phyloP scores from a whole-genome alignment of 1,140 invertebrate genomes.

The Hestina assimilis region DNA sequence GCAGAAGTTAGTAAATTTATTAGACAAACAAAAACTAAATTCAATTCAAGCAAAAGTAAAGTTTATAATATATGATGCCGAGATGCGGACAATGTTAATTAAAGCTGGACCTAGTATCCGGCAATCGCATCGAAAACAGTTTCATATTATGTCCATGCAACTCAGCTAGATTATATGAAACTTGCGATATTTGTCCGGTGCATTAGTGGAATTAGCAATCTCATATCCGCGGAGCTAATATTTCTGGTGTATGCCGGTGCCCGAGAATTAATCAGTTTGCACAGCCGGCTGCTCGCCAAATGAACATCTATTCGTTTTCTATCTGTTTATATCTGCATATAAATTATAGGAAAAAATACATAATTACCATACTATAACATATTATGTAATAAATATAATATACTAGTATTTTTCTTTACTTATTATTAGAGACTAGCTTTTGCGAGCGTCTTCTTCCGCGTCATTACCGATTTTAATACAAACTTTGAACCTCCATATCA shows the following conservation, averaged over 20 bases:
- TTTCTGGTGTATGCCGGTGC: slow-evolving; percentile 61
- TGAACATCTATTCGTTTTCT: slow-evolving; percentile 39
- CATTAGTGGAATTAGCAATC: slow-evolving; percentile 76
- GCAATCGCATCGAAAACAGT: slow-evolving; percentile 30
- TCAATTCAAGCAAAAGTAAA: background rate
- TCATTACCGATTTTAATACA: no score
- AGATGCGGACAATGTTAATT: slow-evolving; percentile 4
- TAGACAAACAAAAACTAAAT: no score
- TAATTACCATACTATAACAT: no score
- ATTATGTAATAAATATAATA: no score
- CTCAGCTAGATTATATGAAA: slow-evolving; percentile 43
- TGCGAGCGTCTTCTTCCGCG: no score
- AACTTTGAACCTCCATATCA: no score
- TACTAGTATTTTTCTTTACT: no score
- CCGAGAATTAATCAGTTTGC: slow-evolving; percentile 68
- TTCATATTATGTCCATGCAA: slow-evolving; percentile 34
- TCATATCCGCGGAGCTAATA: slow-evolving; percentile 67
- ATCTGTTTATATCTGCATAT: background rate
- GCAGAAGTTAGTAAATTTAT: no score
- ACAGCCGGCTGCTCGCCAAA: slow-evolving; percentile 38
- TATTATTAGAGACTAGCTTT: no score
- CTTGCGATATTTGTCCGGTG: slow-evolving; percentile 67
- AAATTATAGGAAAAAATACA: no score
- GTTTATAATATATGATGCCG: background rate
- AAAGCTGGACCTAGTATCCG: slow-evolving; percentile 1